Evolutionary conservation across 2,888 invertebrate genomes (phyloP).

Genomic region (Allygus modestus): DNA sequence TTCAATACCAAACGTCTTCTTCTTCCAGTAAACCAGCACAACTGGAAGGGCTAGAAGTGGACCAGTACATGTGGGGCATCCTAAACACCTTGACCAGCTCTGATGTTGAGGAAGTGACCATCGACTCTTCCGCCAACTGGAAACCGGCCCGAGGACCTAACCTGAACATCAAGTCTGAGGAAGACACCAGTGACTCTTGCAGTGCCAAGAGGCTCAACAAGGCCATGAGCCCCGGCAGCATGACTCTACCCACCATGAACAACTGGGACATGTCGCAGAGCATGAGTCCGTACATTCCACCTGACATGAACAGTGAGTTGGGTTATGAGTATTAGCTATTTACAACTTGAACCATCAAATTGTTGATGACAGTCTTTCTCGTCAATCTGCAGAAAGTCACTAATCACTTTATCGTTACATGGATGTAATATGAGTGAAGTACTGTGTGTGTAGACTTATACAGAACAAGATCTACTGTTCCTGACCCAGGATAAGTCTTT

Average conservation of each 20-base stretch:
- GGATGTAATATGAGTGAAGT: no score
- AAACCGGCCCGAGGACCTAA: conserved; percentile 84
- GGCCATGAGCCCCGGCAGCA: conserved; percentile 96
- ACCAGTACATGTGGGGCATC: conserved; percentile 99
- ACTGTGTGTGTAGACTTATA: no score
- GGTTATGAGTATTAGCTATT: neutral
- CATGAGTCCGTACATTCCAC: conserved; percentile 93
- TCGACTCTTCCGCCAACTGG: conserved; percentile 96
- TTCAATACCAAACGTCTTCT: no score
- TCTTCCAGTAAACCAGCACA: conserved; percentile 91
- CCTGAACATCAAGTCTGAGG: conserved; percentile 73
- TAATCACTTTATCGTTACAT: no score
- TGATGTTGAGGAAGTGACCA: conserved; percentile 96
- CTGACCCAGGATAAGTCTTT: no score
- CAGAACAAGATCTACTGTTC: no score
- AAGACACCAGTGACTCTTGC: conserved; percentile 84
- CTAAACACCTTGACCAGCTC: conserved; percentile 89
- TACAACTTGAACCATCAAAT: no score
- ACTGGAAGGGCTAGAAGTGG: conserved; percentile 96
- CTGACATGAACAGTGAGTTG: conserved; percentile 90
- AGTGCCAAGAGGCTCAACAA: conserved; percentile 85
- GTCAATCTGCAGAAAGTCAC: no score
- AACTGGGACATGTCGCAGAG: conserved; percentile 95
- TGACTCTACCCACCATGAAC: conserved; percentile 95
- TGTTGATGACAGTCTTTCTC: no score